Base-by-base conservation (phyloP, 1,140 invertebrate species). In the Drosophila elegans region DNA sequence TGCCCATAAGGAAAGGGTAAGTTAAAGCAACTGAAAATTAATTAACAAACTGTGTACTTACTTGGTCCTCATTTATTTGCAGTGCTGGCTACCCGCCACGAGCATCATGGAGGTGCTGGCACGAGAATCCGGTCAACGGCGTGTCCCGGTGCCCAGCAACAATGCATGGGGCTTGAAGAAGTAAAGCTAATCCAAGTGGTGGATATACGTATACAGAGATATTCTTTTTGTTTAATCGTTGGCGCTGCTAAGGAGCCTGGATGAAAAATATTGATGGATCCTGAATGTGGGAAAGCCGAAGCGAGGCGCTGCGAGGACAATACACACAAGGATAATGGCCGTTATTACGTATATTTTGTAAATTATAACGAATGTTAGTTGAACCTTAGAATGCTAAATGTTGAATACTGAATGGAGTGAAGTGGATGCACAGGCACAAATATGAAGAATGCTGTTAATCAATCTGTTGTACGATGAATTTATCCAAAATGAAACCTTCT, bases 71-170 rank as follows among this genome's bases (percentile, higher is more conserved):
- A 34, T 16, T 1, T n/a, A 48, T 62, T 92, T 93, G 51, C 79
- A 97, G 95, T 96, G 96, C 49, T 97, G 96, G 96, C 92, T 97
- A 68, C 97, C 97, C n/a, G 95, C 96, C 71, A 95, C 96, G 80
- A 97, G 96, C 92, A 93, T 98, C 69, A 91, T 97, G 81, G 96
- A 97, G 92, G 94, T 97, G 51, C 86, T 97, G 55, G 94, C 96
- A 72, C 94, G 96, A 53, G 96, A 97, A 92, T 96, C 94, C 63
- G 96, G 97, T 39, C 95, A 96, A 85, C 93, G 96, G 3, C 96
- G 96, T 89, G 95, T 97, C 39, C 96, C 96, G 25, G 95, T 95
- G 52, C 96, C 96, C 10, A 94, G 93, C 80, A 92, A 94, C 51
- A 94, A 94, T 84, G 92, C 92, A 4, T 92, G 91, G 91, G 74